Evolutionary conservation across 2,888 invertebrate species (phyloP).

Genomic region (Stomorhina lunata): DNA sequence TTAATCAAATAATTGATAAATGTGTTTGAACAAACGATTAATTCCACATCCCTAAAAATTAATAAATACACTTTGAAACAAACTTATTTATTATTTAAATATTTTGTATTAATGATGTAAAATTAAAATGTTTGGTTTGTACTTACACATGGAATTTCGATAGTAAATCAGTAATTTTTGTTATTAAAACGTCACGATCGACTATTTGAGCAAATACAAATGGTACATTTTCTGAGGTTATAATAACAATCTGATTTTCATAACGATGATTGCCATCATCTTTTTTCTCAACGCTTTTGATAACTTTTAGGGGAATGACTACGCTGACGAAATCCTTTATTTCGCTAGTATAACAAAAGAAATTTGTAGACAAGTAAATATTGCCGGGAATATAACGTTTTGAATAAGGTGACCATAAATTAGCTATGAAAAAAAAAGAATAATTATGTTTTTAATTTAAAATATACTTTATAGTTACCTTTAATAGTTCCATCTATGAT

Average conservation of each 20-base stretch:
- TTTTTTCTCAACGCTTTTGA: conserved; percentile 82
- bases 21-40: no score
- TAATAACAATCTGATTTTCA: conserved; percentile 85
- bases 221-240: conserved; percentile 89
- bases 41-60: no score
- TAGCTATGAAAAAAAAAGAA: conserved; percentile 70
- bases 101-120: no score
- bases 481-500: conserved; percentile 97
- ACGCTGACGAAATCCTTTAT: conserved; percentile 90
- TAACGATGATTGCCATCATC: conserved; percentile 78
- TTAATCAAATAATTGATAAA: no score
- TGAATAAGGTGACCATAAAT: conserved; percentile 96
- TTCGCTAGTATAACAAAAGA: conserved; percentile 97
- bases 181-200: conserved; percentile 92
- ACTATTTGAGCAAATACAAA: conserved; percentile 94
- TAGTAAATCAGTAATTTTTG: conserved; percentile 93
- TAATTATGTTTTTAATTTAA: not conserved
- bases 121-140: no score
- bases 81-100: not conserved
- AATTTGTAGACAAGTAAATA: conserved; percentile 95
- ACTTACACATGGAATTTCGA: conserved; percentile 83
- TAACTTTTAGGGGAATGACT: conserved; percentile 93
- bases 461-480: conserved; percentile 80
- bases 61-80: no score
- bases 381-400: conserved; percentile 93